Conservation (phyloP, 2,888 invertebrate species). For the Drosophila recens region DNA sequence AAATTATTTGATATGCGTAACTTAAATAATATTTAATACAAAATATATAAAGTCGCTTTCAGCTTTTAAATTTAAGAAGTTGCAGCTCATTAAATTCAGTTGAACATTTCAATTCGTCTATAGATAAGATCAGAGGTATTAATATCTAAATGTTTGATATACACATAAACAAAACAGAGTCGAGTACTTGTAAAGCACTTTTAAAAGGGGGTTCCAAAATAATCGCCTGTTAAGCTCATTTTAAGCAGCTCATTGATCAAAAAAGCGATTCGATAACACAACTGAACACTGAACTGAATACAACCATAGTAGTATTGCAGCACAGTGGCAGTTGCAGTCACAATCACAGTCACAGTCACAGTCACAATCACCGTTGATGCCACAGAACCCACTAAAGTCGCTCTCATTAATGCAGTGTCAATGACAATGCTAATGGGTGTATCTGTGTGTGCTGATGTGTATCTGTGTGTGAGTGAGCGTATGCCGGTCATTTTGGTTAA, state of each 20-base stretch:
- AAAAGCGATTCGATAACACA: slow-evolving; percentile 47
- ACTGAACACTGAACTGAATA: slow-evolving; percentile 23
- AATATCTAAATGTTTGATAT: slow-evolving; percentile 3
- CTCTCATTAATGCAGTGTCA: slow-evolving; percentile 70
- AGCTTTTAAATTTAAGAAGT: background rate
- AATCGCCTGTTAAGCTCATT: slow-evolving; percentile 36
- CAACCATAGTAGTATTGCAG: background rate
- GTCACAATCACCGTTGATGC: slow-evolving; percentile 26
- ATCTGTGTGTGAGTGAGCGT: slow-evolving; percentile 45
- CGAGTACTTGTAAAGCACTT: slow-evolving; percentile 15
- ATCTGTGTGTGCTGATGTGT: slow-evolving; percentile 3
- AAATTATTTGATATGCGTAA: too few species aligned
- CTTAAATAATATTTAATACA: too few species aligned
- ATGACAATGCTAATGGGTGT: slow-evolving; percentile 41
- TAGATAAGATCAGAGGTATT: slow-evolving; percentile 22
- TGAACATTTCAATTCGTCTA: background rate
- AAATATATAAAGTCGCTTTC: too few species aligned
- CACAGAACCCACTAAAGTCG: slow-evolving; percentile 46
- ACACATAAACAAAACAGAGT: background rate
- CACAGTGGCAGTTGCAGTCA: background rate
- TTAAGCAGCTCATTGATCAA: slow-evolving; percentile 69
- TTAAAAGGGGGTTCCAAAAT: slow-evolving; percentile 27
- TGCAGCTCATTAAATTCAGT: slow-evolving; percentile 1
- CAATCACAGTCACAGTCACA: slow-evolving; percentile 14
- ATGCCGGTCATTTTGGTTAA: slow-evolving; percentile 59